Base-by-base conservation (phyloP, 2,888 invertebrate genomes). In the Calameuta pallipes region DNA sequence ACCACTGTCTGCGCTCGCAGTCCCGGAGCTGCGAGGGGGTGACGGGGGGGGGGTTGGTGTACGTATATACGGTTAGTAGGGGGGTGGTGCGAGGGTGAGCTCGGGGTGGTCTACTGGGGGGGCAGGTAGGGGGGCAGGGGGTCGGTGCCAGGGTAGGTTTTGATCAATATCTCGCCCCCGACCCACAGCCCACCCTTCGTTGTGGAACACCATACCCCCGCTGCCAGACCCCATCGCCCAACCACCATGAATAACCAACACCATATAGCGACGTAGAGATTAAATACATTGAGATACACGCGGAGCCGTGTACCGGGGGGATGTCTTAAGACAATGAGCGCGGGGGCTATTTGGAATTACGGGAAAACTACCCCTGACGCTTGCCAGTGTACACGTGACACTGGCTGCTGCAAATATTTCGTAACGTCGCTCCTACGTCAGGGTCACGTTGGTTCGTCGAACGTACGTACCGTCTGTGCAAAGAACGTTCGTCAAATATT, bases 91-190 rank as follows among this genome's bases (percentile, higher is more conserved):
- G 86, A 87, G 91, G 89, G 90, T 88, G 90, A 88, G 84, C 86
- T 86, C 86, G 87, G 87, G 85, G 83, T 81, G 79, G 84, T 80
- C 73, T 80, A 85, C 84, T 85, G 85, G 85, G 80, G 68, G 78
- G 79, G 74, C 31, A 31, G 3, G 33, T 4, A 77, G 83, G 80
- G 81, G 79, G 83, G 84, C 15, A 6, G 85, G 88, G 87, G 85
- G 89, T 88, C 88, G 90, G 89, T 90, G 90, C 90, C 90, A 90
- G 90, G 91, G 91, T 91, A 90, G 91, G 89, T 91, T 91, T 91
- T 91, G 91, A 91, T 91, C 91, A 91, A 91, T 90, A 91, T 91
- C 91, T 91, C 90, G 89, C 88, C 90, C 90, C 90, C 90, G 89
- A 88, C 87, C 88, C 87, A 83, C 84, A 85, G 84, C 9, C 79